These are phyloP conservation scores for Sus cebifrons DNA, from an alignment of 2,797 vertebrate genomes.

Conservation along the genomic window DNA sequence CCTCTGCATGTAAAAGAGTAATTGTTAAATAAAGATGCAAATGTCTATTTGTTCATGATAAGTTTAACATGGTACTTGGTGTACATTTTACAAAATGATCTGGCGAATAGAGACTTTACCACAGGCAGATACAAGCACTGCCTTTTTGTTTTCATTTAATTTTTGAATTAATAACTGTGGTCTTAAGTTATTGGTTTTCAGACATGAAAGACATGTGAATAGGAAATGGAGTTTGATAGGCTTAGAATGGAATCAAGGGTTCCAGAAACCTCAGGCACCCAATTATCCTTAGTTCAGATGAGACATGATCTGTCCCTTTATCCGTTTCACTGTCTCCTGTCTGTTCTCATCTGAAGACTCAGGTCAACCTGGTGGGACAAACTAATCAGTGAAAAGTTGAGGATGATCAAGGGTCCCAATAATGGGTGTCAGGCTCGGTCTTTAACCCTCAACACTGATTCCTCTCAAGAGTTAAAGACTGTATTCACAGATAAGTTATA, in stretches of 20 bases:
- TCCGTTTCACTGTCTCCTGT: background rate
- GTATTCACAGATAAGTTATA: background rate
- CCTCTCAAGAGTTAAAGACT: background rate
- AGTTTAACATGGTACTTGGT: background rate
- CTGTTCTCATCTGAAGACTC: background rate
- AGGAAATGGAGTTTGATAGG: background rate
- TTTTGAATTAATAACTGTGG: background rate
- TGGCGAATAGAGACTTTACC: background rate
- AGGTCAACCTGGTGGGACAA: background rate
- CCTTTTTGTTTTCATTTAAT: slow-evolving; percentile 2
- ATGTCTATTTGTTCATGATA: slow-evolving; percentile 65
- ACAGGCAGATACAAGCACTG: background rate
- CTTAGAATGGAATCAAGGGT: background rate
- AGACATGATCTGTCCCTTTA: background rate
- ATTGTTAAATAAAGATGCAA: slow-evolving; percentile 65
- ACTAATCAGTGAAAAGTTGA: background rate
- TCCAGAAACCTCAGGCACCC: background rate
- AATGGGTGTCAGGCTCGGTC: background rate
- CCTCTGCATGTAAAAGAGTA: slow-evolving; percentile 28
- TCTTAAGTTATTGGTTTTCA: slow-evolving; percentile 16
- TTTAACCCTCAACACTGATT: background rate
- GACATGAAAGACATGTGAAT: background rate
- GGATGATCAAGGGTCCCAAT: background rate
- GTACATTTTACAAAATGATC: background rate
- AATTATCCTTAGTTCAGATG: background rate